A percentile compares a stretch with the other conserved stretches of the same genome.
phyloP scores from a whole-genome alignment of 1,140 invertebrate genomes.

The Drosophila equinoxialis region DNA sequence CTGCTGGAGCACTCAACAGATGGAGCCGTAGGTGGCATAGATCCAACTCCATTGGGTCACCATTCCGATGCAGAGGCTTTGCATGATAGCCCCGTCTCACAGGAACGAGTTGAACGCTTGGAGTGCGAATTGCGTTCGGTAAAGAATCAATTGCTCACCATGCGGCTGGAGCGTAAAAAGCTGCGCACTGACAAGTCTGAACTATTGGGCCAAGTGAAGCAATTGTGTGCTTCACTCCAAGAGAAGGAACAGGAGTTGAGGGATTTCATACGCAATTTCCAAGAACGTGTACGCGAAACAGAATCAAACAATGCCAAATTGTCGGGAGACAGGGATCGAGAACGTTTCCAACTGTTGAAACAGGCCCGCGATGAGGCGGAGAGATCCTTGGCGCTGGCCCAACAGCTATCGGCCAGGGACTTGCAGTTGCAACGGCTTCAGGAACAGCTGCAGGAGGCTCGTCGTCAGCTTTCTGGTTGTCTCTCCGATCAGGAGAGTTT shows the following conservation, averaged over 20 bases:
- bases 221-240: slow-evolving; percentile 95
- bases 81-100: slow-evolving; percentile 50
- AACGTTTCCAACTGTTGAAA: slow-evolving; percentile 93
- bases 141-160: slow-evolving; percentile 85
- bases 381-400: slow-evolving; percentile 91
- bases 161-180: slow-evolving; percentile 94
- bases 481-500: slow-evolving; percentile 89
- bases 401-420: slow-evolving; percentile 93
- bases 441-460: slow-evolving; percentile 91
- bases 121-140: slow-evolving; percentile 86
- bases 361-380: slow-evolving; percentile 95
- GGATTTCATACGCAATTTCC: slow-evolving; percentile 97
- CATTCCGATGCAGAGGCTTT: slow-evolving; percentile 48
- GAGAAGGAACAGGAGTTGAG: slow-evolving; percentile 96
- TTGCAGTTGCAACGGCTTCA: slow-evolving; percentile 92
- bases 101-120: slow-evolving; percentile 80
- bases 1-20: slow-evolving; percentile 83
- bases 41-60: slow-evolving; percentile 26
- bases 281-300: slow-evolving; percentile 86
- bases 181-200: slow-evolving; percentile 97
- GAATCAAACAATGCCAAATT: slow-evolving; percentile 87
- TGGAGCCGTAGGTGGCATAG: slow-evolving; percentile 76
- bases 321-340: slow-evolving; percentile 92
- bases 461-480: slow-evolving; percentile 89
- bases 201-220: slow-evolving; percentile 96